Evolutionary conservation across 2,888 invertebrate species (phyloP), one percentile per base, ranked within the genome.

Genomic region (Tenthredo distinguenda): DNA sequence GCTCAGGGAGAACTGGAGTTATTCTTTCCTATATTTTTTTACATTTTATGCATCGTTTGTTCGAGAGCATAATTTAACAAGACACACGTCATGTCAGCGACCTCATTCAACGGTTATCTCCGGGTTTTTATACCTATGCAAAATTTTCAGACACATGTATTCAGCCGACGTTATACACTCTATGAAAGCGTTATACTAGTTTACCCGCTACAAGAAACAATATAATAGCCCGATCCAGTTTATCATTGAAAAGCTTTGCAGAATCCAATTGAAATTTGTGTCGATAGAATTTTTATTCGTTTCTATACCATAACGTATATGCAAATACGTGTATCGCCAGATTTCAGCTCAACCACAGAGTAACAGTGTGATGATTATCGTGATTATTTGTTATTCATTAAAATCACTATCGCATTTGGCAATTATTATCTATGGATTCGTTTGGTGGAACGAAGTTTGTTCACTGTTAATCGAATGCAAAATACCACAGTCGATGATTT

Each of bases 401-500:
- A n/a, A 55, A 55, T 55, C 55, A n/a, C 18, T n/a, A 55, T 55
- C 7, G 55, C n/a, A 3, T 7, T n/a, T 5, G 18, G n/a, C 55
- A n/a, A 55, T n/a, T n/a, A 55, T 55, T 55, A 55, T n/a, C 18
- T 55, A 55, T n/a, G n/a, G n/a, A 55, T n/a, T 55, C 1, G 7
- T 55, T 55, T 4, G 55, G 18, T n/a, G 55, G 1, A 55, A 55
- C n/a, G 55, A 55, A n/a, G 2, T 55, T n/a, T n/a, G n/a, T 18
- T 55, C n/a, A 55, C 26, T 62, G 62, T 62, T 62, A 62, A 62
- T 62, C n/a, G n/a, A 62, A 62, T 62, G 21, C 26, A n/a, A n/a
- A 55, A 55, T 26, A 62, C 26, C 21, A 62, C 62, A 62, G 26
- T 26, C 9, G 21, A 26, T 26, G 21, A 26, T 62, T 26, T 62